Evolutionary conservation across 2,797 vertebrate species (phyloP).

Genomic region (Ptychobarbus kaznakovi): DNA sequence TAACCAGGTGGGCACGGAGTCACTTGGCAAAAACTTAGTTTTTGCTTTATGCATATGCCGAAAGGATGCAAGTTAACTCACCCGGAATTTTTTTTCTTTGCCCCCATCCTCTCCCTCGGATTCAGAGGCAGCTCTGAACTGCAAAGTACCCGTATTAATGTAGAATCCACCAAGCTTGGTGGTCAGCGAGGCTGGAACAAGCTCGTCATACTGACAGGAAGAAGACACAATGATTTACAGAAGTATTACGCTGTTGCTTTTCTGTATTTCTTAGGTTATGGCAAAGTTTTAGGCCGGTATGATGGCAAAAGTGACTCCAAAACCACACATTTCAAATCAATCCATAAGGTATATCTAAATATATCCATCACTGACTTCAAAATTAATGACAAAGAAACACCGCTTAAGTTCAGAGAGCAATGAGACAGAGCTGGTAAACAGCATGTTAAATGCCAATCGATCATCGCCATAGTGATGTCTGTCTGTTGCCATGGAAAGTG

Average conservation of each 20-base stretch:
- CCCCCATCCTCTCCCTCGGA: conserved; percentile 79
- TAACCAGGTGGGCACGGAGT: neutral
- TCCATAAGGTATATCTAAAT: neutral
- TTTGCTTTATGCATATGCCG: too few relatives aligned
- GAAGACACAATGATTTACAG: conserved; percentile 2
- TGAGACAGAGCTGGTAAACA: conserved; percentile 24
- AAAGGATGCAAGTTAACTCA: conserved; percentile 58
- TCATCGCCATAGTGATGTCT: conserved; percentile 47
- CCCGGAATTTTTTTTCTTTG: conserved; percentile 53
- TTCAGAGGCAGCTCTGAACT: conserved; percentile 86
- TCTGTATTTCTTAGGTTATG: neutral
- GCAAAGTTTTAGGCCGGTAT: neutral
- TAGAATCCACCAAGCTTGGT: conserved; percentile 90
- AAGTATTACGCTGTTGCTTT: neutral
- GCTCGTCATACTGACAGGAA: conserved; percentile 80
- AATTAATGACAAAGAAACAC: conserved; percentile 5
- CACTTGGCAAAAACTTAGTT: neutral
- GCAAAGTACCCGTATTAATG: conserved; percentile 87
- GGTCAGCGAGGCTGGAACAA: conserved; percentile 87
- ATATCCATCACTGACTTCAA: conserved; percentile 2
- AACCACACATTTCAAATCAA: neutral
- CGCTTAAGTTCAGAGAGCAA: conserved; percentile 14
- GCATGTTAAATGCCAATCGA: conserved; percentile 45
- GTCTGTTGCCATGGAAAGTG: conserved; percentile 49
- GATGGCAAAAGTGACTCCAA: neutral